Evolutionary conservation across 2,888 invertebrate genomes (phyloP).

Genomic region (Habroteleia sp.): DNA sequence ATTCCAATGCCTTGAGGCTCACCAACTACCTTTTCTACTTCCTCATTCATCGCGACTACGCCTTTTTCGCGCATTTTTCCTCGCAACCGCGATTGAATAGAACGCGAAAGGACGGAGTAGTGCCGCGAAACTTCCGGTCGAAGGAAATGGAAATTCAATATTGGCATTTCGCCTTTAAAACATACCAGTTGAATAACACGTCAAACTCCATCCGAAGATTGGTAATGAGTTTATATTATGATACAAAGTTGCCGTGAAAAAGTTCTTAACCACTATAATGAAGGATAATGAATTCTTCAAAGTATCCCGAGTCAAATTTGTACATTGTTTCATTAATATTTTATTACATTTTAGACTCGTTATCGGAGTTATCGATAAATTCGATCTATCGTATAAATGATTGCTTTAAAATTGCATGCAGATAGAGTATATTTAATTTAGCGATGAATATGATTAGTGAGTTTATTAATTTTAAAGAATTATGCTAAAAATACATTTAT

Average conservation of each 20-base stretch:
- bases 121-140: conserved; percentile 44
- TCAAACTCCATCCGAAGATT: conserved; percentile 29
- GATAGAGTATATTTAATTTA: neutral
- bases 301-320: conserved; percentile 12
- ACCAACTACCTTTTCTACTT: conserved; percentile 60
- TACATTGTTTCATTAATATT: conserved; percentile 42
- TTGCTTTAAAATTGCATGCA: conserved; percentile 8
- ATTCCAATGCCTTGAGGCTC: conserved; percentile 72
- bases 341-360: conserved; percentile 14
- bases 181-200: conserved; percentile 47
- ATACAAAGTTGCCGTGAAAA: conserved; percentile 34
- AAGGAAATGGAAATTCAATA: conserved; percentile 70
- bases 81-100: conserved; percentile 61
- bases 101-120: conserved; percentile 58
- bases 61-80: conserved; percentile 64
- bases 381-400: conserved; percentile 20
- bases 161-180: conserved; percentile 66
- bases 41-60: conserved; percentile 65
- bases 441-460: neutral
- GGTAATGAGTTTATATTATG: conserved; percentile 54
- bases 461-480: no score
- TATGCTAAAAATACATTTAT: no score
- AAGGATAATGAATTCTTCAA: conserved; percentile 44
- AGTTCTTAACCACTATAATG: conserved; percentile 24
- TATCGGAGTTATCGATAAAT: conserved; percentile 19